Evolutionary conservation across 2,113 vertebrate genomes (phyloP).

Genomic region (Salvator merianae): DNA sequence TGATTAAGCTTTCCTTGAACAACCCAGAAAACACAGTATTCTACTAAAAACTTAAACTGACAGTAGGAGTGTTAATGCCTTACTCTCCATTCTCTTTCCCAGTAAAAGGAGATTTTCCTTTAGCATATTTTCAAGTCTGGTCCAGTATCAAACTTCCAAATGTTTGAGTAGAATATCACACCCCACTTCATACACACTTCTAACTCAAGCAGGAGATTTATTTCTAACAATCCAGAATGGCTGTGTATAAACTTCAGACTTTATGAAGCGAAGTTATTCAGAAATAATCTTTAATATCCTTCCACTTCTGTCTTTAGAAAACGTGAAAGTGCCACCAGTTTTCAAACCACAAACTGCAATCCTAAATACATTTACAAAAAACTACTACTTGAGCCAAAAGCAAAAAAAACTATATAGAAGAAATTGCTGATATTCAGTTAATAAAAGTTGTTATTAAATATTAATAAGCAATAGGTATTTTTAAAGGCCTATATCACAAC

Average conservation of each 20-base stretch:
- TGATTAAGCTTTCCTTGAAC: constrained; percentile 10
- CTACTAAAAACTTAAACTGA: constrained; percentile 46
- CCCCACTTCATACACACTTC: neutral
- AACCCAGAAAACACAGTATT: constrained; percentile 41
- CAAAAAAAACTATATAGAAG: neutral
- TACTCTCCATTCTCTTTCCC: neutral
- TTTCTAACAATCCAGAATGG: neutral
- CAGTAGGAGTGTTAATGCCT: constrained; percentile 12
- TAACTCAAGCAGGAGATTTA: neutral
- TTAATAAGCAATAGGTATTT: too few relatives aligned
- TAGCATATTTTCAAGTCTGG: constrained; percentile 26
- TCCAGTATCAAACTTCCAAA: neutral
- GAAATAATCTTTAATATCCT: neutral
- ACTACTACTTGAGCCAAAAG: neutral
- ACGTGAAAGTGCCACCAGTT: neutral
- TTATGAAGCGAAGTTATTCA: neutral
- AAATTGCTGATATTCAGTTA: neutral
- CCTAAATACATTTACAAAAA: neutral
- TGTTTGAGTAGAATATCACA: fast-evolving
- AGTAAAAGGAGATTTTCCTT: constrained; percentile 16
- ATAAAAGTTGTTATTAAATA: neutral
- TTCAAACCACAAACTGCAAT: neutral
- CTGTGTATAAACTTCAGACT: neutral
- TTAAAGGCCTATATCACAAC: too few relatives aligned
- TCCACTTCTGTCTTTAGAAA: neutral